Percentiles rank a stretch among this genome's conserved stretches.
Conservation (phyloP, 2,113 vertebrate species). For the Amblyopsis rosae region DNA sequence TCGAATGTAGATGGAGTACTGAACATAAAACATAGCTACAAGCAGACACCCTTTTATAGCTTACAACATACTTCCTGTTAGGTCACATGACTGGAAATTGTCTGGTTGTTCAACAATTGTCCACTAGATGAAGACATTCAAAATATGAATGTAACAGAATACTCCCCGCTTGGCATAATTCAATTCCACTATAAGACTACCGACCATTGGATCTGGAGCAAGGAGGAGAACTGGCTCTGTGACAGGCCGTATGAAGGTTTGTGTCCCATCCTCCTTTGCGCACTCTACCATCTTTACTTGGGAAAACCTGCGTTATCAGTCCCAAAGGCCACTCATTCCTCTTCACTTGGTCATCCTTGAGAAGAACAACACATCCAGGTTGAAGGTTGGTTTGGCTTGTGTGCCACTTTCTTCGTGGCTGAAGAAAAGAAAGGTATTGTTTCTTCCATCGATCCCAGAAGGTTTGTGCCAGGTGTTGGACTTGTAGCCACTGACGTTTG, state of each 20-base stretch:
- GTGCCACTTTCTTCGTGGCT: neutral
- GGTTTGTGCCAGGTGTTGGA: conserved; percentile 11
- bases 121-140: no score
- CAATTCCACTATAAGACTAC: no score
- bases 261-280: neutral
- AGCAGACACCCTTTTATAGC: no score
- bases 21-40: no score
- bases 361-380: neutral
- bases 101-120: no score
- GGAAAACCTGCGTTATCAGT: neutral
- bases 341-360: neutral
- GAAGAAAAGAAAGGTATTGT: conserved; percentile 16
- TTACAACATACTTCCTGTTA: no score
- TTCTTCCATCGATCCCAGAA: conserved; percentile 27
- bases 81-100: no score
- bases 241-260: neutral
- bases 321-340: conserved; percentile 3
- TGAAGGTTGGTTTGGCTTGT: neutral
- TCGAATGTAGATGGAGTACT: no score
- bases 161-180: no score
- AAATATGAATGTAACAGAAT: no score
- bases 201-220: no score
- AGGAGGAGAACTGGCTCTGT: neutral
- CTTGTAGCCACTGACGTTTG: conserved; percentile 20
- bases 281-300: neutral